These are phyloP conservation scores for Pediacus dermestoides DNA, from an alignment of 2,888 invertebrate species.

Conservation along the genomic window DNA sequence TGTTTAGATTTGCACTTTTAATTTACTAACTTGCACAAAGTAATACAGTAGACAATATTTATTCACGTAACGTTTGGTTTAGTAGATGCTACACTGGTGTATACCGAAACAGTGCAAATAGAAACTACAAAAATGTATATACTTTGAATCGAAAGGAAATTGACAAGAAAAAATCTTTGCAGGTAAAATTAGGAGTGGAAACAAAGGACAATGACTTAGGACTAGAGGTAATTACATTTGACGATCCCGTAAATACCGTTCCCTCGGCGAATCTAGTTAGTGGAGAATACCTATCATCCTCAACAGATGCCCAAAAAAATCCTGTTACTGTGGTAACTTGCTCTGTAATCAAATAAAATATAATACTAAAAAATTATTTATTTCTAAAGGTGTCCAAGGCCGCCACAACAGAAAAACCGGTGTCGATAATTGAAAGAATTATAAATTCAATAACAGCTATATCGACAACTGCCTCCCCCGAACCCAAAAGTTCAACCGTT, in stretches of 20 bases:
- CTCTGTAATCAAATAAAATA: slow-evolving; percentile 7
- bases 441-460: slow-evolving; percentile 48
- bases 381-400: slow-evolving; percentile 32
- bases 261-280: slow-evolving; percentile 47
- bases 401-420: slow-evolving; percentile 40
- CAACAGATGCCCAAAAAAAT: slow-evolving; percentile 30
- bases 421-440: slow-evolving; percentile 48
- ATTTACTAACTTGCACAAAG: slow-evolving; percentile 13
- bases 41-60: too few species aligned
- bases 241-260: slow-evolving; percentile 45
- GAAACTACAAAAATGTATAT: too few species aligned
- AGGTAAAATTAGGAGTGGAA: slow-evolving; percentile 34
- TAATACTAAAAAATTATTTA: slow-evolving; percentile 4
- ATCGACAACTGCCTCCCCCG: slow-evolving; percentile 38
- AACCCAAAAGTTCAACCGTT: slow-evolving; percentile 8
- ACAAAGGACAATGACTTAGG: slow-evolving; percentile 41
- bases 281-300: slow-evolving; percentile 39
- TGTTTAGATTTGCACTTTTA: slow-evolving; percentile 7
- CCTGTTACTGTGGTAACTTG: slow-evolving; percentile 33
- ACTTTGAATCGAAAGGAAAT: too few species aligned
- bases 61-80: too few species aligned
- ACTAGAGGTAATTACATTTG: slow-evolving; percentile 47
- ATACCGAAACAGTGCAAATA: too few species aligned
- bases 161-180: slow-evolving; percentile 24
- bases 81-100: too few species aligned